These are phyloP conservation scores for Arnoldichthys spilopterus DNA, from an alignment of 2,797 vertebrate genomes.

Conservation along the genomic window DNA sequence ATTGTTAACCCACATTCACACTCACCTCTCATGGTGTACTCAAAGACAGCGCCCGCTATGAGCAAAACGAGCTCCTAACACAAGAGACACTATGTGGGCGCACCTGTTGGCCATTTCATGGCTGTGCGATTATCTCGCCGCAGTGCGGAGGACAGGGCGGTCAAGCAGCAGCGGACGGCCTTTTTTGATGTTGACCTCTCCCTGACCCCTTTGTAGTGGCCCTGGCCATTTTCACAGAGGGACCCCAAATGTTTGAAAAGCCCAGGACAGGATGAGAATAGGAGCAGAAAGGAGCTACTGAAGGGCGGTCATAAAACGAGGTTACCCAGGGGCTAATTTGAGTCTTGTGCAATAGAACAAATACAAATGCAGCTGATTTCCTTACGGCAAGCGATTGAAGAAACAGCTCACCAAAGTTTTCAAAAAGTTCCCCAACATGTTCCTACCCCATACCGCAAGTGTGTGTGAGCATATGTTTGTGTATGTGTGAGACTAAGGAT, in stretches of 20 bases:
- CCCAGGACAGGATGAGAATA: slow-evolving; percentile 69
- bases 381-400: slow-evolving; percentile 58
- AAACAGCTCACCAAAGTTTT: slow-evolving; percentile 56
- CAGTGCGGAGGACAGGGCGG: slow-evolving; percentile 68
- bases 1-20: slow-evolving; percentile 9
- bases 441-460: background rate
- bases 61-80: slow-evolving; percentile 46
- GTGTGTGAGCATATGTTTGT: no score
- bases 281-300: slow-evolving; percentile 64
- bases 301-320: slow-evolving; percentile 72
- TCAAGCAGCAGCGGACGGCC: slow-evolving; percentile 63
- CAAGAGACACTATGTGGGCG: slow-evolving; percentile 54
- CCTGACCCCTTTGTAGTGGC: slow-evolving; percentile 76
- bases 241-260: slow-evolving; percentile 73
- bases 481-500: background rate
- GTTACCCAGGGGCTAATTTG: slow-evolving; percentile 78
- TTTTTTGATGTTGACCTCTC: slow-evolving; percentile 75
- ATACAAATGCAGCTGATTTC: slow-evolving; percentile 71
- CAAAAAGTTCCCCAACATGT: slow-evolving; percentile 27
- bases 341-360: slow-evolving; percentile 69
- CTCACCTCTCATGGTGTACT: slow-evolving; percentile 21
- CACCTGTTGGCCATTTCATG: slow-evolving; percentile 73
- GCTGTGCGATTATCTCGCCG: slow-evolving; percentile 62
- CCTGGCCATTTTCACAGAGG: slow-evolving; percentile 75
- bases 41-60: background rate